These are phyloP conservation scores for Caenorhabditis macrosperma DNA, from an alignment of 2,888 invertebrate genomes.

Conservation along the genomic window DNA sequence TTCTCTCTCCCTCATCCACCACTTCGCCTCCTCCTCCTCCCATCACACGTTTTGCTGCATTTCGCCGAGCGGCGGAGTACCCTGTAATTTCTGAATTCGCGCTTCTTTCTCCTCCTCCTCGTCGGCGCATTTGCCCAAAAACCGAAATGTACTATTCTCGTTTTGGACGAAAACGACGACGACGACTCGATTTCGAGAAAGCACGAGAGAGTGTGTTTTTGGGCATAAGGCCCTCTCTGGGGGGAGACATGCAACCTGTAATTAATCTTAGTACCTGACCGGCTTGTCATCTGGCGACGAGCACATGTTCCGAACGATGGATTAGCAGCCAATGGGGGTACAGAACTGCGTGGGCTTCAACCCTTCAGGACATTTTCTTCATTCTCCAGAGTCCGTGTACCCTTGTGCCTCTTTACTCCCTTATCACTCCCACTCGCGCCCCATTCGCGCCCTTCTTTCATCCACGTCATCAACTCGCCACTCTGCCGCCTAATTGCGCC, in stretches of 20 bases:
- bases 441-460: too few relatives aligned
- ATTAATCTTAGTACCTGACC: conserved; percentile 33
- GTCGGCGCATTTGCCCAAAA: neutral
- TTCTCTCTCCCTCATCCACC: too few relatives aligned
- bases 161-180: neutral
- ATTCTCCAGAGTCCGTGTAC: too few relatives aligned
- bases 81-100: conserved; percentile 20
- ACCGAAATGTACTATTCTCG: conserved; percentile 22
- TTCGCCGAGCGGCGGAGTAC: neutral
- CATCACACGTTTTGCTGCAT: neutral
- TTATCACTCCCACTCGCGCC: neutral
- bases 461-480: neutral
- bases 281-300: conserved; percentile 37
- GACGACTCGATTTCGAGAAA: neutral
- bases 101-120: neutral
- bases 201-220: neutral
- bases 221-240: conserved; percentile 35
- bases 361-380: too few relatives aligned
- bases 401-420: neutral
- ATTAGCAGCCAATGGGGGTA: too few relatives aligned
- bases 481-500: conserved; percentile 3
- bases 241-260: too few relatives aligned
- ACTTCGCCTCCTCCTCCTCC: neutral
- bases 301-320: too few relatives aligned
- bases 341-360: too few relatives aligned